Evolutionary conservation across 53 echinoderm and acorn worm genomes (phyloP).

Genomic region (Crossaster papposus): DNA sequence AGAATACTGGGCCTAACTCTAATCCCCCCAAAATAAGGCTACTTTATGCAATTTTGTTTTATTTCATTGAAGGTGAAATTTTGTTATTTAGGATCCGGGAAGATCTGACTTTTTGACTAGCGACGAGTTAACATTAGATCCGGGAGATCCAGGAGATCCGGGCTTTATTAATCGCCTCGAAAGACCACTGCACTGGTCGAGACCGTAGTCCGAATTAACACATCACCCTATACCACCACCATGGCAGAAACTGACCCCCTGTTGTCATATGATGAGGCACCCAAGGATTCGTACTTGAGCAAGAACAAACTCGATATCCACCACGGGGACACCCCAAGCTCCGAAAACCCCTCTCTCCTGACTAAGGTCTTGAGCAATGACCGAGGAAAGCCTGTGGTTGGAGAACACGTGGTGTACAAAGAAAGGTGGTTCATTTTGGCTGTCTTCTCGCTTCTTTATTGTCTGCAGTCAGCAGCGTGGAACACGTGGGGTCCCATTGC

Average conservation of each 20-base stretch:
- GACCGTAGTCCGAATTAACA: too few relatives aligned
- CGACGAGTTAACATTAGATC: too few relatives aligned
- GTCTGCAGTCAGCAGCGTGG: constrained; percentile 76
- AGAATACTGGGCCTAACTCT: too few relatives aligned
- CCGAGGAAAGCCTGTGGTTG: neutral
- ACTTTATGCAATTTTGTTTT: too few relatives aligned
- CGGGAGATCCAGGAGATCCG: too few relatives aligned
- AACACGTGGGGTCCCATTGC: constrained; percentile 98
- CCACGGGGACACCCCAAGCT: neutral
- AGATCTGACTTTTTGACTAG: too few relatives aligned
- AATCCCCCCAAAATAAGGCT: too few relatives aligned
- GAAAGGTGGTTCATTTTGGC: constrained; percentile 85
- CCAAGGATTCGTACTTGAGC: neutral
- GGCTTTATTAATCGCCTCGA: too few relatives aligned
- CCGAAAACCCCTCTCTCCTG: neutral
- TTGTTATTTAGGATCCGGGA: too few relatives aligned
- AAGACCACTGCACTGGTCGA: too few relatives aligned
- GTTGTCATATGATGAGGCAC: neutral
- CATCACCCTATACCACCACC: neutral
- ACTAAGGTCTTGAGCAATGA: neutral
- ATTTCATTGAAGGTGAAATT: too few relatives aligned
- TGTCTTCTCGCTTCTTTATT: constrained; percentile 70
- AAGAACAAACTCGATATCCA: neutral
- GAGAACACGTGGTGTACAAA: constrained; percentile 65
- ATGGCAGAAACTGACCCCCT: constrained; percentile 27